Evolutionary conservation across 2,888 invertebrate genomes (phyloP).

Genomic region (Himalopsyche anomala): DNA sequence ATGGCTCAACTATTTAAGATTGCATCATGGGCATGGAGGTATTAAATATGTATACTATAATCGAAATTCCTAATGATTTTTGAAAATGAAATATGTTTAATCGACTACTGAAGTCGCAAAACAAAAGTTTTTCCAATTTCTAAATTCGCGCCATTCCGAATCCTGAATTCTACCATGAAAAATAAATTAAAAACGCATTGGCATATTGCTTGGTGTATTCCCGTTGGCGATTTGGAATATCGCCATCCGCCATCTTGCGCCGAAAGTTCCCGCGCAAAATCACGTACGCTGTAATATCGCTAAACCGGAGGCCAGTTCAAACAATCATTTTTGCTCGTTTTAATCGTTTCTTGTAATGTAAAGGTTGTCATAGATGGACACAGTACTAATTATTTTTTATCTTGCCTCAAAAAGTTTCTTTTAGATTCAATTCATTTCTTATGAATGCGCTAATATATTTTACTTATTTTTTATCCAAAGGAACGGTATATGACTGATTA

Average conservation of each 20-base stretch:
- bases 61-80: no score
- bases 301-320: slow-evolving; percentile 42
- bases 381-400: neutral
- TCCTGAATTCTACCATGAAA: neutral
- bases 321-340: slow-evolving; percentile 43
- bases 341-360: slow-evolving; percentile 35
- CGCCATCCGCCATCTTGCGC: slow-evolving; percentile 31
- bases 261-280: slow-evolving; percentile 33
- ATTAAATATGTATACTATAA: no score
- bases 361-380: neutral
- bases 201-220: slow-evolving; percentile 33
- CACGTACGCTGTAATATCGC: slow-evolving; percentile 40
- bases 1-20: no score
- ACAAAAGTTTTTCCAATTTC: neutral
- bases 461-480: no score
- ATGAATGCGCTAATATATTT: no score
- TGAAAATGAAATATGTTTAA: no score
- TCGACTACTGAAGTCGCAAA: no score
- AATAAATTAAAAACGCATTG: slow-evolving; percentile 18
- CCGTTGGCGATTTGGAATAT: slow-evolving; percentile 23
- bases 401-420: no score
- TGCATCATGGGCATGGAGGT: no score
- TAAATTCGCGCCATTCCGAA: neutral
- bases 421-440: no score
- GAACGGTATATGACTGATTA: no score